Evolutionary conservation across 2,797 vertebrate genomes (phyloP).

Genomic region (Sphaeramia orbicularis): DNA sequence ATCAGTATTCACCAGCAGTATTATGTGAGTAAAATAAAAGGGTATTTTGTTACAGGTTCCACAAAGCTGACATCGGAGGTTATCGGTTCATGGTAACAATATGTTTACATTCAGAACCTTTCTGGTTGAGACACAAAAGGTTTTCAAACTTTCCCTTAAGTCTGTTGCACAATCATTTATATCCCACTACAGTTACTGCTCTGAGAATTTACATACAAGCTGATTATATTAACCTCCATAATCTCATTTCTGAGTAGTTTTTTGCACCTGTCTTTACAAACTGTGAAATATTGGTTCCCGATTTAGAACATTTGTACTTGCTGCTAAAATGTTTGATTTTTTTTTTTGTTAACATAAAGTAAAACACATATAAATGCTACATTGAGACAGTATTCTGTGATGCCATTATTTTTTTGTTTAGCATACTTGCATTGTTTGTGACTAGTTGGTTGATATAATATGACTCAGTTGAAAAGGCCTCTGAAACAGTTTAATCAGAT

Average conservation of each 20-base stretch:
- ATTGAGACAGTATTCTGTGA: slow-evolving; percentile 66
- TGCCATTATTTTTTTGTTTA: slow-evolving; percentile 31
- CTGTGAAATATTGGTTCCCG: slow-evolving; percentile 83
- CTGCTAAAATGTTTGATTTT: slow-evolving; percentile 83
- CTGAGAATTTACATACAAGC: slow-evolving; percentile 31
- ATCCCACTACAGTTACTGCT: slow-evolving; percentile 36
- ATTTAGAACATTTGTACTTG: slow-evolving; percentile 72
- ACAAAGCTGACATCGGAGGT: slow-evolving; percentile 37
- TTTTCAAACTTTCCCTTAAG: slow-evolving; percentile 46
- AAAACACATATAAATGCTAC: slow-evolving; percentile 61
- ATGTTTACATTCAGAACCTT: slow-evolving; percentile 70
- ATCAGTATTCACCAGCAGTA: slow-evolving; percentile 79
- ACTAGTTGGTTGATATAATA: slow-evolving; percentile 54
- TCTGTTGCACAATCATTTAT: slow-evolving; percentile 65
- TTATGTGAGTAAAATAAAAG: slow-evolving; percentile 65
- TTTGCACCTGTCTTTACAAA: slow-evolving; percentile 79
- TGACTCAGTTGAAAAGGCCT: slow-evolving; percentile 45
- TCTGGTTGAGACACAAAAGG: neutral
- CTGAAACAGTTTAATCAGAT: slow-evolving; percentile 51
- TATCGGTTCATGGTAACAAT: slow-evolving; percentile 38
- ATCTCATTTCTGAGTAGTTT: slow-evolving; percentile 61
- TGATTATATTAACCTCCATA: slow-evolving; percentile 40
- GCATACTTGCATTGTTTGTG: slow-evolving; percentile 57
- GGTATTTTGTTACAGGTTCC: slow-evolving; percentile 67
- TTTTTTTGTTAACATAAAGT: slow-evolving; percentile 57